A percentile compares a stretch with the other conserved stretches of the same genome.
Evolutionary conservation across 2,888 invertebrate species (phyloP).

Genomic region (Drosophila algonquin): DNA sequence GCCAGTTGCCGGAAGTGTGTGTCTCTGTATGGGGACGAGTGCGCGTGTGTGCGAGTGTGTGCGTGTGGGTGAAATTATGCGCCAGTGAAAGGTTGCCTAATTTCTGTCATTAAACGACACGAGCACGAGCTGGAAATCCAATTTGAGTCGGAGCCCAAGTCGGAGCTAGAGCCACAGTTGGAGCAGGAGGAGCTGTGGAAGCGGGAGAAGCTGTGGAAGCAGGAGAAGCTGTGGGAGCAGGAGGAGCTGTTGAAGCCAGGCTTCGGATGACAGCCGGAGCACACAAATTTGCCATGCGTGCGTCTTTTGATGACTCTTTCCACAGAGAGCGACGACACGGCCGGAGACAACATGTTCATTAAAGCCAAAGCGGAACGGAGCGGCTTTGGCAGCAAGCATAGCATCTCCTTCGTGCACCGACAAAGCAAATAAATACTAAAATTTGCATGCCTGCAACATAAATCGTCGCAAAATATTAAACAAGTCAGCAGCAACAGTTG

Average conservation of each 20-base stretch:
- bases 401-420: conserved; percentile 23
- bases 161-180: conserved; percentile 5
- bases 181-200: background rate
- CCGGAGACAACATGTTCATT: conserved; percentile 68
- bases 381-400: conserved; percentile 29
- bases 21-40: conserved; percentile 1
- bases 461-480: conserved; percentile 78
- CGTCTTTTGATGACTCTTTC: conserved; percentile 64
- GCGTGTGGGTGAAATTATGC: conserved; percentile 64
- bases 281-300: conserved; percentile 52
- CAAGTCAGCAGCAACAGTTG: conserved; percentile 79
- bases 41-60: background rate
- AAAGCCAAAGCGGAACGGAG: conserved; percentile 39
- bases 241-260: background rate
- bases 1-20: conserved; percentile 34
- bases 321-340: conserved; percentile 36
- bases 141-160: conserved; percentile 1
- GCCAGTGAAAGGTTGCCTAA: conserved; percentile 70
- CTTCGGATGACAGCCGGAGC: conserved; percentile 39
- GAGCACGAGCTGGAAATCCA: conserved; percentile 19
- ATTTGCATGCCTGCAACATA: conserved; percentile 76
- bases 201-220: background rate
- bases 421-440: conserved; percentile 61
- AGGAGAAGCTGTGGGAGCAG: background rate
- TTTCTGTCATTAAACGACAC: conserved; percentile 51